Evolutionary conservation across 2,888 invertebrate species (phyloP).

Genomic region (Himalopsyche japonica): DNA sequence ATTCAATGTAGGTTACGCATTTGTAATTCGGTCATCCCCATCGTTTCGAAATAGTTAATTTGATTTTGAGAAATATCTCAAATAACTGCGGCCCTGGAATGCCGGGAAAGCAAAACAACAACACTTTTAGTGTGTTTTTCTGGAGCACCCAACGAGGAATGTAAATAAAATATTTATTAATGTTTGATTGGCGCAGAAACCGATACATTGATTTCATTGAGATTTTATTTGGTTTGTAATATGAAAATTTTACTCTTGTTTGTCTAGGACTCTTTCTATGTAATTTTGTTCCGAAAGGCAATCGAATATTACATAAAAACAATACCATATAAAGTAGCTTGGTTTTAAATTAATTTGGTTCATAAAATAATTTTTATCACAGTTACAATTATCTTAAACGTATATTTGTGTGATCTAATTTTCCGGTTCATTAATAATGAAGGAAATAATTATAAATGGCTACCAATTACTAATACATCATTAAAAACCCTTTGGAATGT

Average conservation of each 20-base stretch:
- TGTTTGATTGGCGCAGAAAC: background rate
- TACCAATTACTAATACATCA: too few species aligned
- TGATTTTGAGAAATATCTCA: background rate
- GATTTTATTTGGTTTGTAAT: background rate
- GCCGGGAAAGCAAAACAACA: background rate
- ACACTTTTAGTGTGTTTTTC: background rate
- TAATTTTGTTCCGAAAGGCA: background rate
- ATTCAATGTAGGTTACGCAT: slow-evolving; percentile 32
- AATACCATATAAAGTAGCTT: too few species aligned
- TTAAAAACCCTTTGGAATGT: too few species aligned
- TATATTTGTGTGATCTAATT: too few species aligned
- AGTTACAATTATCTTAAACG: too few species aligned
- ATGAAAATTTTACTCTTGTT: background rate
- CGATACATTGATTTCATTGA: background rate
- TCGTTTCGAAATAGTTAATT: slow-evolving; percentile 11
- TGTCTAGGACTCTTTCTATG: background rate
- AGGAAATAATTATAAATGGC: too few species aligned
- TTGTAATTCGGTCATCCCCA: slow-evolving; percentile 20
- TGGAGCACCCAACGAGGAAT: background rate
- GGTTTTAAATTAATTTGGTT: too few species aligned
- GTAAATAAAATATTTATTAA: background rate
- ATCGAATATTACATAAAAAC: too few species aligned
- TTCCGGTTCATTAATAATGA: too few species aligned
- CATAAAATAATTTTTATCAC: too few species aligned
- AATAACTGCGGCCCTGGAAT: background rate